These are phyloP conservation scores for Centropyge bicolor DNA, from an alignment of 2,797 vertebrate species.

Conservation along the genomic window DNA sequence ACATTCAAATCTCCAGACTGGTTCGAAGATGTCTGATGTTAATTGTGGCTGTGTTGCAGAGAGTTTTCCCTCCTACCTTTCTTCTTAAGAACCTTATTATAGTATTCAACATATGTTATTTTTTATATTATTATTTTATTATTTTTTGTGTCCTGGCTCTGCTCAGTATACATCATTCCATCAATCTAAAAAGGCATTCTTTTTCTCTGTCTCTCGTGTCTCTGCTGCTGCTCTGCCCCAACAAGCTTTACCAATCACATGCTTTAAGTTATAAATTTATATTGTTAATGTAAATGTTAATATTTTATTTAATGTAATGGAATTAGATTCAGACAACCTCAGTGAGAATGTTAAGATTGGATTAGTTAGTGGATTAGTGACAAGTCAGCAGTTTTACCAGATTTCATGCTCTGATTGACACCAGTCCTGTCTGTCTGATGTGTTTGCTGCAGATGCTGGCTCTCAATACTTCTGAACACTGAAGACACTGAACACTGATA, in stretches of 20 bases:
- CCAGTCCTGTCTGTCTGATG: no score
- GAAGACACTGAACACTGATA: no score
- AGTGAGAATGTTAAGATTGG: no score
- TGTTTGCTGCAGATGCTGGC: no score
- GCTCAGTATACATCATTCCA: neutral
- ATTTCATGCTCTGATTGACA: no score
- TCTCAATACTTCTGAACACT: no score
- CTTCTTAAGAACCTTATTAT: neutral
- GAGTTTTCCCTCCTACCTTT: neutral
- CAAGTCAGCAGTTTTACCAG: no score
- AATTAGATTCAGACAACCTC: neutral
- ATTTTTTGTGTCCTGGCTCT: neutral
- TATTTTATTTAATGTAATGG: neutral
- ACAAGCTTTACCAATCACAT: neutral
- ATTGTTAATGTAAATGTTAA: neutral
- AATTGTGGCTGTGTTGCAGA: neutral
- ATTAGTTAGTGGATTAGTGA: no score
- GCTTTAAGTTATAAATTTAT: neutral
- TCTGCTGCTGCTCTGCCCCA: neutral
- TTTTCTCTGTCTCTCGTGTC: neutral
- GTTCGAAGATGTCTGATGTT: neutral
- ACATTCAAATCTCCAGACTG: slow-evolving; percentile 20
- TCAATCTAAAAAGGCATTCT: neutral
- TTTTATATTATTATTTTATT: neutral
- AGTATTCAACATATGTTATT: no score